These are phyloP conservation scores for Sabatieria punctata DNA, from an alignment of 2,888 invertebrate genomes.

Conservation along the genomic window DNA sequence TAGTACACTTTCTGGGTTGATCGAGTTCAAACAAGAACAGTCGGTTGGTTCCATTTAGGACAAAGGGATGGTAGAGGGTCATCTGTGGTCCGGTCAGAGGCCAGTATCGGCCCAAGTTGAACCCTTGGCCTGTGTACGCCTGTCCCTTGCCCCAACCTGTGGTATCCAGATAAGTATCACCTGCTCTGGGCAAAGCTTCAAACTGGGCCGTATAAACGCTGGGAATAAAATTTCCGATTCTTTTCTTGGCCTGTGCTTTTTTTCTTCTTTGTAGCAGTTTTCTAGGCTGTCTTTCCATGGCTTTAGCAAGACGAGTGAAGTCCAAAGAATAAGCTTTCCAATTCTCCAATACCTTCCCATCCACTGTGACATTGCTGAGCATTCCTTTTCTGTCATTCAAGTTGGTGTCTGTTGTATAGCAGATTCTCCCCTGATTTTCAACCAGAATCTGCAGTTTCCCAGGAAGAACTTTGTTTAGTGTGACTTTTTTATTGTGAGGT, in stretches of 20 bases:
- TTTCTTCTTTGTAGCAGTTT: not conserved
- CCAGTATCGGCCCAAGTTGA: conserved; percentile 35
- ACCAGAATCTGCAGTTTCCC: conserved; percentile 28
- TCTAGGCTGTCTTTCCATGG: not conserved
- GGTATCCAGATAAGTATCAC: not conserved
- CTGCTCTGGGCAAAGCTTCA: not conserved
- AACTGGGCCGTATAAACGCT: not conserved
- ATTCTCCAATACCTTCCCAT: conserved; percentile 37
- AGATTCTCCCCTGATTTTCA: conserved; percentile 65
- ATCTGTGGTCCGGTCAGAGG: conserved; percentile 32
- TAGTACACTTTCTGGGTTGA: too few relatives aligned
- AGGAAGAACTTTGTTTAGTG: not conserved
- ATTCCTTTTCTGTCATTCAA: conserved; percentile 14
- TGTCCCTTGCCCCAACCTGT: not conserved
- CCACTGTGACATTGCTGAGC: conserved; percentile 35
- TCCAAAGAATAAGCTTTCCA: conserved; percentile 44
- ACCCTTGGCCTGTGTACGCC: conserved; percentile 14
- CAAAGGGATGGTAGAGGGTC: conserved; percentile 31
- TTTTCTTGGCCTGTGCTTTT: not conserved
- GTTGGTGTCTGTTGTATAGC: conserved; percentile 38
- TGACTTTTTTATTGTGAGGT: not conserved
- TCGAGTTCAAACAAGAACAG: too few relatives aligned
- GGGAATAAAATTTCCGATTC: conserved; percentile 4
- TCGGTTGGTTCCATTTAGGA: too few relatives aligned
- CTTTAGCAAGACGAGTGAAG: not conserved